Evolutionary conservation across 2,797 vertebrate genomes (phyloP).

Genomic region (Helostoma temminkii): DNA sequence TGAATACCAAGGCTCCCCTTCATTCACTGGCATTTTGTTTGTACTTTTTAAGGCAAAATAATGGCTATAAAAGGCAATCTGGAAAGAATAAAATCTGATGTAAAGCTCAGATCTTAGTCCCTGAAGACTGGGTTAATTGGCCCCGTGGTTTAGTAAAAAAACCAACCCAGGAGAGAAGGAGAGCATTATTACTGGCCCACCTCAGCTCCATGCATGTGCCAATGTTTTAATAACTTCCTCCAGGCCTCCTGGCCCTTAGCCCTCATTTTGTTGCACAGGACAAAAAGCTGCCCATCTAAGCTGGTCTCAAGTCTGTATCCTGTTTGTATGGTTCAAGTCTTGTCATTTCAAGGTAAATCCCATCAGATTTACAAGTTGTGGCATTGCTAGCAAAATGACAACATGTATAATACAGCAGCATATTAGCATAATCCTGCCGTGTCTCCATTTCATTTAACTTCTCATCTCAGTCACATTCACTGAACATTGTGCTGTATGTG

Average conservation of each 20-base stretch:
- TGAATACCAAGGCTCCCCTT: constrained; percentile 75
- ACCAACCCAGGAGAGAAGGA: constrained; percentile 74
- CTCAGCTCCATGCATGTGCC: constrained; percentile 80
- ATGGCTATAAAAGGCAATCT: constrained; percentile 85
- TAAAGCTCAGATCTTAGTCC: constrained; percentile 85
- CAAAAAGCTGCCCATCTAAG: constrained; percentile 69
- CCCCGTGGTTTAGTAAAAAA: constrained; percentile 80
- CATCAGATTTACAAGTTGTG: constrained; percentile 29
- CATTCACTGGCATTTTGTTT: constrained; percentile 84
- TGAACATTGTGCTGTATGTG: constrained; percentile 80
- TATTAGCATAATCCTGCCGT: constrained; percentile 81
- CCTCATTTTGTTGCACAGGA: constrained; percentile 74
- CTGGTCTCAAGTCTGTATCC: constrained; percentile 53
- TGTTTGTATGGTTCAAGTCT: constrained; percentile 59
- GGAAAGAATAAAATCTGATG: constrained; percentile 84
- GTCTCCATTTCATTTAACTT: constrained; percentile 92
- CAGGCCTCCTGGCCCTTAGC: constrained; percentile 80
- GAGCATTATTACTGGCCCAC: constrained; percentile 84
- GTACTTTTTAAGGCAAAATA: constrained; percentile 84
- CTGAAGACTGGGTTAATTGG: constrained; percentile 84
- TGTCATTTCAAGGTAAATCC: constrained; percentile 32
- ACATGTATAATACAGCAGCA: constrained; percentile 23
- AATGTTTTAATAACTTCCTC: constrained; percentile 85
- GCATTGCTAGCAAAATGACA: constrained; percentile 32
- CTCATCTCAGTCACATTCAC: constrained; percentile 91